Conservation (phyloP, 2,113 vertebrate species). For the Protobothrops flavoviridis region DNA sequence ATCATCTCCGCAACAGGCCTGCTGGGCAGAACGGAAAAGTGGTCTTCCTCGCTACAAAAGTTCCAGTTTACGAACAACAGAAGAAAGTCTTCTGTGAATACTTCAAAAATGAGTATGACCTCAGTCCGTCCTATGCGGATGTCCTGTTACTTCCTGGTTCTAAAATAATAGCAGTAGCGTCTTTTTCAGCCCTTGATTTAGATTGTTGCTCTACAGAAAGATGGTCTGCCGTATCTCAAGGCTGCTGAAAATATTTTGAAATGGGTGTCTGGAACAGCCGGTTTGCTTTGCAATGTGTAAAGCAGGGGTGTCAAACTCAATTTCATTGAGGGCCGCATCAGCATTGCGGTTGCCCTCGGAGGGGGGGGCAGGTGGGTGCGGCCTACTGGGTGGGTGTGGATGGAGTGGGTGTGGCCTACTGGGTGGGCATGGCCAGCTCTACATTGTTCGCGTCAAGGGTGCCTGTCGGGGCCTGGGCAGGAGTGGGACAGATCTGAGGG, state of each 20-base stretch:
- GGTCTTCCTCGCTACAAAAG: constrained; percentile 73
- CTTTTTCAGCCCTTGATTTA: not conserved
- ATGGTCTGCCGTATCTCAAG: not conserved
- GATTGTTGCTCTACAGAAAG: not conserved
- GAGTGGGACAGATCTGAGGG: too few species aligned
- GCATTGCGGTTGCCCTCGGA: too few species aligned
- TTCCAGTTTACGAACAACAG: constrained; percentile 81
- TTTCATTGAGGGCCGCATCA: too few species aligned
- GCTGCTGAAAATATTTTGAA: too few species aligned
- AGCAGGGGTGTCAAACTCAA: too few species aligned
- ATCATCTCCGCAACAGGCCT: constrained; percentile 68
- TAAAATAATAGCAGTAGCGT: not conserved
- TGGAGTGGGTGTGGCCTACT: too few species aligned
- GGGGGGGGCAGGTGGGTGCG: too few species aligned
- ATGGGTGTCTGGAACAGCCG: not conserved
- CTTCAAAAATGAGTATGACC: constrained; percentile 69
- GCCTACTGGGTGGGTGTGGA: too few species aligned
- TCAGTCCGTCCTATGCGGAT: not conserved
- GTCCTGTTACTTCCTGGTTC: not conserved
- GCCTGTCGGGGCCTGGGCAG: too few species aligned
- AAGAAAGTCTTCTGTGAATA: constrained; percentile 67
- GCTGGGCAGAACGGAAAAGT: constrained; percentile 65
- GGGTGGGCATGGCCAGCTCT: too few species aligned
- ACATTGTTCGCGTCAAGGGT: too few species aligned
- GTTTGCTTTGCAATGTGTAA: not conserved